Conservation (phyloP, 1,140 invertebrate species). For the Drosophila takahashii region DNA sequence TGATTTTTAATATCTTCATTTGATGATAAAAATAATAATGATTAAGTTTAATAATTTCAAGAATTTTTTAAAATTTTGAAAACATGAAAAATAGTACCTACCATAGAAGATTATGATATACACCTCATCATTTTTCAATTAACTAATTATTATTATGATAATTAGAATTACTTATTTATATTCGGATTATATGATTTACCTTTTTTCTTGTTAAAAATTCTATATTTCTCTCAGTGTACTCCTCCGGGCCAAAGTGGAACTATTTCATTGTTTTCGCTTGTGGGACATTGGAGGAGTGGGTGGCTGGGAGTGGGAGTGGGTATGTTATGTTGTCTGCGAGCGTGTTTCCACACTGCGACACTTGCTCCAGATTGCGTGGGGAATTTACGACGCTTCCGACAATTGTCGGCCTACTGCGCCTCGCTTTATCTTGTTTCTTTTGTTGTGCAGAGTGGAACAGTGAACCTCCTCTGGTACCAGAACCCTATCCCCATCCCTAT, state of each 20-base stretch:
- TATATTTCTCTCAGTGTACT: conserved; percentile 1
- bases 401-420: conserved; percentile 47
- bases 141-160: too few species aligned
- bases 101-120: too few species aligned
- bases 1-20: too few species aligned
- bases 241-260: conserved; percentile 21
- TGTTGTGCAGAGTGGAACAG: conserved; percentile 19
- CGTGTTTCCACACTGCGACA: conserved; percentile 77
- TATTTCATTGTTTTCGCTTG: conserved; percentile 54
- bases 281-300: conserved; percentile 2
- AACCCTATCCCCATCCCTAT: conserved; percentile 4
- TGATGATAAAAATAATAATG: too few species aligned
- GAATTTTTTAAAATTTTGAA: too few species aligned
- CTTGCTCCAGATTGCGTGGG: conserved; percentile 81
- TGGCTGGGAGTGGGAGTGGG: conserved; percentile 1
- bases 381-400: conserved; percentile 76
- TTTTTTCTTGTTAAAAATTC: too few species aligned
- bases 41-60: too few species aligned
- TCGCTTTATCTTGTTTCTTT: conserved; percentile 50
- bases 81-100: too few species aligned
- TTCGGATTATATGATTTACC: too few species aligned
- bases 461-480: conserved; percentile 9
- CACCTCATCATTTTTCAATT: too few species aligned
- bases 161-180: too few species aligned
- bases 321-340: conserved; percentile 52